Base-by-base conservation (phyloP, 2,888 invertebrate genomes). In the Polydrusus tereticollis region DNA sequence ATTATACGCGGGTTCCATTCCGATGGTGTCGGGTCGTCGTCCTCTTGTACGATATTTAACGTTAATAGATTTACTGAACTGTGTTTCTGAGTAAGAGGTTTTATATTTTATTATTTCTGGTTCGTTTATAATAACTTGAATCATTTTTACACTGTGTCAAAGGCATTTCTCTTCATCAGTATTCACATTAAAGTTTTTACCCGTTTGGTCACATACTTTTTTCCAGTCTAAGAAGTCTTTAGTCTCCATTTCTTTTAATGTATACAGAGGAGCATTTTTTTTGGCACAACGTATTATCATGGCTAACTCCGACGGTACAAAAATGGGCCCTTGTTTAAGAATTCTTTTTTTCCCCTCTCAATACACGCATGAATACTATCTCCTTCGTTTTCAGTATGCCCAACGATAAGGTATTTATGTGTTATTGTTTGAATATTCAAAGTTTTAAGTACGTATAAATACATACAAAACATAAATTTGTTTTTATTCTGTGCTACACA, bases 1-100 rank as follows among this genome's bases (percentile, higher is more conserved):
- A 65, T 12, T 64, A 63, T 63, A 63, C 38, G 58, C 64, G 7
- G 55, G 65, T 65, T 65, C 29, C 65, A 55, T 14, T 55, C n/a
- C 41, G 16, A 59, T 33, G 16, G 50, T 47, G n/a, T 64, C 64
- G 26, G 14, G 5, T 12, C 47, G 12, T 14, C 38, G 64, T 12
- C 64, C 50, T 45, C 36, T 64, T 14, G 18, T 52, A 52, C 26
- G 23, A 52, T 52, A 52, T 66, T 47, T 63, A 52, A 52, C 52
- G 52, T 52, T 52, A 36, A 59, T 59, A 43, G 59, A 41, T 65
- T 66, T 47, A 6, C 23, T 59, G 18, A 59, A 59, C 2, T 12
- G 10, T 59, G 38, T 23, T 41, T 36, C 59, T 41, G 38, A 59
- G 43, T 59, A 59, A 21, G 59, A 59, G 23, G 43, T 20, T 16